Conservation (phyloP, 2,888 invertebrate species). For the Lathronympha strigana region DNA sequence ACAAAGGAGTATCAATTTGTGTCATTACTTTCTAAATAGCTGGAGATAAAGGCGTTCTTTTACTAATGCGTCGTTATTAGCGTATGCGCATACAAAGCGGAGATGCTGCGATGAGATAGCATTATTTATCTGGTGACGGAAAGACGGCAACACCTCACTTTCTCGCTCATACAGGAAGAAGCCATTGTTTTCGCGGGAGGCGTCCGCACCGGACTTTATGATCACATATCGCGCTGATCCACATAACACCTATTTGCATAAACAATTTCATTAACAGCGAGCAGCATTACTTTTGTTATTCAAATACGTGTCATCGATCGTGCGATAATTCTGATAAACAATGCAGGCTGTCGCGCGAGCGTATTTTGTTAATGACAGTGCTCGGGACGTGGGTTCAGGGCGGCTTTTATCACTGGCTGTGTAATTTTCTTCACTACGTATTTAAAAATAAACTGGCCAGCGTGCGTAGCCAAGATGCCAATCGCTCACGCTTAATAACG, state of each 20-base stretch:
- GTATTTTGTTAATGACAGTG: conserved; percentile 65
- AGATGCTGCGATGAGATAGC: conserved; percentile 56
- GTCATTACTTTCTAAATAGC: conserved; percentile 53
- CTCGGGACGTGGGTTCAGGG: conserved; percentile 53
- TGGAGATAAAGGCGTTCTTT: conserved; percentile 53
- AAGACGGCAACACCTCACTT: conserved; percentile 55
- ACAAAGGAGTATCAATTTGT: conserved; percentile 43
- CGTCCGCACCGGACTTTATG: conserved; percentile 54
- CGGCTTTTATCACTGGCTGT: conserved; percentile 56
- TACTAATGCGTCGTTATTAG: conserved; percentile 55
- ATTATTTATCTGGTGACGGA: conserved; percentile 64
- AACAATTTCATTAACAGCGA: conserved; percentile 60
- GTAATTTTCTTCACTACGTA: conserved; percentile 60
- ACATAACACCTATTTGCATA: conserved; percentile 62
- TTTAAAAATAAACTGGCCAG: conserved; percentile 66
- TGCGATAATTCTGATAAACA: conserved; percentile 53
- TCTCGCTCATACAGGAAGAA: conserved; percentile 57
- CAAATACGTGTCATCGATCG: conserved; percentile 47
- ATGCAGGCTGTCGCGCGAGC: conserved; percentile 52
- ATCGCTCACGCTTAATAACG: too few relatives aligned
- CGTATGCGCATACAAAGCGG: conserved; percentile 62
- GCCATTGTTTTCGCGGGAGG: conserved; percentile 63
- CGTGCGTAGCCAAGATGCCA: too few relatives aligned
- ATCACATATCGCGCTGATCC: conserved; percentile 50
- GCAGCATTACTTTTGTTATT: conserved; percentile 53